Evolutionary conservation across 2,797 vertebrate species (phyloP), one percentile per base, ranked within the genome.

Genomic region (Microctenopoma lineatum): DNA sequence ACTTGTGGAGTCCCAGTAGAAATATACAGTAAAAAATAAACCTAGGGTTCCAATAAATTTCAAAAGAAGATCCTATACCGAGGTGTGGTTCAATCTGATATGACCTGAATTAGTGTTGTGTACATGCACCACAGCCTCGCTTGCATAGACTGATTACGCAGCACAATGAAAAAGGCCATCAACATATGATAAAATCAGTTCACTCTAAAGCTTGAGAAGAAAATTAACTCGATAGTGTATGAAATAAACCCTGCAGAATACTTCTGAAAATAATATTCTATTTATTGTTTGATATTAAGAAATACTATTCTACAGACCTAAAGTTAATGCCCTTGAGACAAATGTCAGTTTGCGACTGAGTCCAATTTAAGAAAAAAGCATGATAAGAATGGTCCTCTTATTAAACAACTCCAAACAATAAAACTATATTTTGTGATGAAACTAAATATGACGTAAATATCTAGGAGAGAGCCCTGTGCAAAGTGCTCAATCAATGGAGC

Each of bases 131-230:
- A 41, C 65, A 68, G 82, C 50, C 59, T 76, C 58, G 59, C 70
- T 86, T 92, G 89, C 90, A 92, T 91, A 92, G 89, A 78, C 75
- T 66, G 18, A 73, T 74, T 64, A 60, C 59, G 59, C 63, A 74
- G 71, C 57, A 79, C 71, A 73, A 26, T 66, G 27, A 64, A 66
- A 77, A 68, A 57, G 71, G 61, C 66, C 57, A 61, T 65, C 15
- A 42, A 81, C 3, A 55, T 65, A 70, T 34, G 47, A 34, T 59
- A 15, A 14, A 70, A 45, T 75, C 65, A 48, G 60, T 66, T 71
- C 54, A 42, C 39, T 69, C 54, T 64, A 56, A 85, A 82, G 71
- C 73, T 60, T 60, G 36, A 65, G 65, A 70, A 46, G 38, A 58
- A 34, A 72, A 81, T 1, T 2, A 52, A 69, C 52, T 15, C 27